These are phyloP conservation scores for Leptosomus discolor DNA, from an alignment of 2,113 vertebrate species.

Conservation along the genomic window DNA sequence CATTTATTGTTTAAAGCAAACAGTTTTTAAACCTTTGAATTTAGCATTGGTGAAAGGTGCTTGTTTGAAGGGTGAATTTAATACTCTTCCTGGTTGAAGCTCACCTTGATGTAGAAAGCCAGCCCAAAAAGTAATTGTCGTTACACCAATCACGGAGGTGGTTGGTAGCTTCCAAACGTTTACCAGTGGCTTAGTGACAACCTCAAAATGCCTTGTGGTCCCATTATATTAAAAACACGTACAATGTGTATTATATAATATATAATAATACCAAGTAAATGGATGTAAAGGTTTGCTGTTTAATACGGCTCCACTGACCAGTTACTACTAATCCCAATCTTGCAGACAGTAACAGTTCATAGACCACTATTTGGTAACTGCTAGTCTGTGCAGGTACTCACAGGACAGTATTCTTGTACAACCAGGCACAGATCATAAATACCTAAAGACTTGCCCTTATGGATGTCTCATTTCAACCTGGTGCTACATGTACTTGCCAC, in stretches of 20 bases:
- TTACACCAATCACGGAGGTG: background rate
- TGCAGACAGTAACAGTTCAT: background rate
- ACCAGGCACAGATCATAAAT: background rate
- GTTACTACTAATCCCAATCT: background rate
- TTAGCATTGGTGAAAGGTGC: background rate
- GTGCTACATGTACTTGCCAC: background rate
- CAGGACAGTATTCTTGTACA: background rate
- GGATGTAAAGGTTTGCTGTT: background rate
- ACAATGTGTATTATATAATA: background rate
- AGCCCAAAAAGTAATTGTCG: background rate
- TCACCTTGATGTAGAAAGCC: background rate
- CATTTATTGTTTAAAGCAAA: background rate
- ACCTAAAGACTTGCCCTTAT: background rate
- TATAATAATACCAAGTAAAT: background rate
- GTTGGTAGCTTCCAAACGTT: background rate
- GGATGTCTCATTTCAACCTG: background rate
- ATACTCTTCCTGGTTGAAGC: background rate
- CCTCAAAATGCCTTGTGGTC: background rate
- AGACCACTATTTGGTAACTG: background rate
- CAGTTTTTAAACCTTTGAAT: background rate
- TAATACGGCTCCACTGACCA: background rate
- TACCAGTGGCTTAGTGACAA: background rate
- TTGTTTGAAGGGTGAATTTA: background rate
- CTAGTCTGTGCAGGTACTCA: background rate
- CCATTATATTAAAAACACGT: background rate